Evolutionary conservation across 2,797 vertebrate species (phyloP).

Genomic region (Falco rusticolus): DNA sequence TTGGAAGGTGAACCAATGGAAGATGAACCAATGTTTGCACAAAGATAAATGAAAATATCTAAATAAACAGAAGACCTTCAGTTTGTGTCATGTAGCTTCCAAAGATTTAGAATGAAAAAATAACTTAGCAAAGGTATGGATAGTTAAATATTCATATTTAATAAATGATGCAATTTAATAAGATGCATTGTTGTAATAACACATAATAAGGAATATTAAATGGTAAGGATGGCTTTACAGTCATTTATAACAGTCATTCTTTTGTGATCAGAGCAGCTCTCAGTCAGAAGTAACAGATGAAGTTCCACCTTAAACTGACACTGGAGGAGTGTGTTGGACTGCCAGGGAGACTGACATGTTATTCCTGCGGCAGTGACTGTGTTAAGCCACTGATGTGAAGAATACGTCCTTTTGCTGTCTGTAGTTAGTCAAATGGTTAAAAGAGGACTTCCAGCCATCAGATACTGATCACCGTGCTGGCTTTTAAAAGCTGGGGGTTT

Average conservation of each 20-base stretch:
- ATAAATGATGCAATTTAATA: neutral
- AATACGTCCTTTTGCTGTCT: neutral
- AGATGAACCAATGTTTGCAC: neutral
- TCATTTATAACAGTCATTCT: neutral
- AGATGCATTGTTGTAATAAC: neutral
- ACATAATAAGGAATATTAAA: neutral
- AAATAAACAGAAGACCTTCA: neutral
- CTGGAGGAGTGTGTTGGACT: neutral
- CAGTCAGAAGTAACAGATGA: neutral
- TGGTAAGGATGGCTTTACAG: neutral
- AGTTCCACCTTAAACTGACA: neutral
- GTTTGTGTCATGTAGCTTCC: neutral
- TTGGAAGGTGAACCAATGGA: neutral
- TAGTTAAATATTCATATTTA: slow-evolving; percentile 6
- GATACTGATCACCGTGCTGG: neutral
- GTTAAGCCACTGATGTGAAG: neutral
- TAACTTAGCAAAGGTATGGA: neutral
- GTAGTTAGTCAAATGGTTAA: neutral
- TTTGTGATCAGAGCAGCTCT: neutral
- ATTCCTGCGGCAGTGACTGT: neutral
- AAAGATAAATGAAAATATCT: neutral
- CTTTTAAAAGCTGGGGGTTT: neutral
- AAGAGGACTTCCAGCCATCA: neutral
- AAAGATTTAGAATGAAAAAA: neutral
- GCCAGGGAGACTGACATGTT: neutral